Evolutionary conservation across 1,140 invertebrate genomes (phyloP).

Genomic region (Lysiphlebus fabarum): DNA sequence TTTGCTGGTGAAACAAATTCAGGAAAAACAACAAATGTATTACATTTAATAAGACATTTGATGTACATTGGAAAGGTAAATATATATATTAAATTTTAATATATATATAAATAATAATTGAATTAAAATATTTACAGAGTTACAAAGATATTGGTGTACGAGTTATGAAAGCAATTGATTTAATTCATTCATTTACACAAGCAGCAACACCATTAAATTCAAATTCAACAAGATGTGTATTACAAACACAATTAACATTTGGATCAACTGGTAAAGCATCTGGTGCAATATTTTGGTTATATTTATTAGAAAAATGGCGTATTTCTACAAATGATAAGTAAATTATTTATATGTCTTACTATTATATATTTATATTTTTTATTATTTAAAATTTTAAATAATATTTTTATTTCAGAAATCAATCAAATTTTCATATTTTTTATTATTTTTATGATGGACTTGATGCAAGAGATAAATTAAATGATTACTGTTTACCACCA

Average conservation of each 20-base stretch:
- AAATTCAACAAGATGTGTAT: conserved; percentile 80
- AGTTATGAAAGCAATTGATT: conserved; percentile 68
- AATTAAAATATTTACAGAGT: too few relatives aligned
- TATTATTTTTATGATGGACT: conserved; percentile 87
- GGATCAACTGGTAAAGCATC: conserved; percentile 80
- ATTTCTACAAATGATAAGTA: conserved; percentile 78
- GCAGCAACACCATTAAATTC: conserved; percentile 81
- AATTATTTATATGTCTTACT: conserved; percentile 30
- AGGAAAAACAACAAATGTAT: conserved; percentile 77
- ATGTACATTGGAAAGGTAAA: conserved; percentile 66
- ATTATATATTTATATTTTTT: neutral
- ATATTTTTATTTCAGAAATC: conserved; percentile 56
- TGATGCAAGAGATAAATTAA: conserved; percentile 60
- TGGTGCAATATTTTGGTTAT: conserved; percentile 80
- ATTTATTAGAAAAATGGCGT: conserved; percentile 84
- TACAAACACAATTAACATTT: conserved; percentile 82
- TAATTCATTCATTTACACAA: conserved; percentile 80
- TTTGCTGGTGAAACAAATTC: conserved; percentile 81
- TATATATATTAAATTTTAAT: too few relatives aligned
- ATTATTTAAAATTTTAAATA: neutral
- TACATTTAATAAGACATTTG: conserved; percentile 72
- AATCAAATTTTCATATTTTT: conserved; percentile 86
- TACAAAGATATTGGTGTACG: conserved; percentile 63
- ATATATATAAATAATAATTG: too few relatives aligned
- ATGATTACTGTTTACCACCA: conserved; percentile 62